These are phyloP conservation scores for Alaudala cheleensis DNA, from an alignment of 2,113 vertebrate genomes.

Conservation along the genomic window DNA sequence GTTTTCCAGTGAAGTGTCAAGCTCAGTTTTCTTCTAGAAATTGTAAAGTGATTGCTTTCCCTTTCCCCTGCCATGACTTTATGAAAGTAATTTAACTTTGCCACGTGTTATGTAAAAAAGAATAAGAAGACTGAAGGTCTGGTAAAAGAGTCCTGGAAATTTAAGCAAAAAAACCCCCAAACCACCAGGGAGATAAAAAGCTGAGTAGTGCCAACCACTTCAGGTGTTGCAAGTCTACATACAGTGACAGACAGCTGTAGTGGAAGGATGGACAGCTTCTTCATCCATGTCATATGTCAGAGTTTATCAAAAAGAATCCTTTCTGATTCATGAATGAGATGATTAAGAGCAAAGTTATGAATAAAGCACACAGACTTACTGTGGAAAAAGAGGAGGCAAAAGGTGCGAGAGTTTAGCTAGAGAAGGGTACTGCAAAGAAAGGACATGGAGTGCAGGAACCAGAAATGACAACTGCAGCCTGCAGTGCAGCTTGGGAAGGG, in stretches of 20 bases:
- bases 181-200: background rate
- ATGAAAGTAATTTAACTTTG: background rate
- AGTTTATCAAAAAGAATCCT: background rate
- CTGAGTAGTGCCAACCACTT: background rate
- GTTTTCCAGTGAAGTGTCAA: background rate
- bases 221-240: background rate
- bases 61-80: background rate
- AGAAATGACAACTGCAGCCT: background rate
- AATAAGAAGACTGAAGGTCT: background rate
- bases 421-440: background rate
- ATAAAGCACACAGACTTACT: background rate
- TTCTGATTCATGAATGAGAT: background rate
- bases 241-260: background rate
- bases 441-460: background rate
- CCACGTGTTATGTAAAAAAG: background rate
- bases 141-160: background rate
- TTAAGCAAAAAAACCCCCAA: background rate
- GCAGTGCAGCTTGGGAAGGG: background rate
- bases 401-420: background rate
- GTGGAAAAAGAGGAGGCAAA: background rate
- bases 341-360: background rate
- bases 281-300: background rate
- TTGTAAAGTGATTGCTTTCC: background rate
- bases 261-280: background rate
- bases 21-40: background rate